phyloP scores from a whole-genome alignment of 2,888 invertebrate genomes.

The Coelopa pilipes region DNA sequence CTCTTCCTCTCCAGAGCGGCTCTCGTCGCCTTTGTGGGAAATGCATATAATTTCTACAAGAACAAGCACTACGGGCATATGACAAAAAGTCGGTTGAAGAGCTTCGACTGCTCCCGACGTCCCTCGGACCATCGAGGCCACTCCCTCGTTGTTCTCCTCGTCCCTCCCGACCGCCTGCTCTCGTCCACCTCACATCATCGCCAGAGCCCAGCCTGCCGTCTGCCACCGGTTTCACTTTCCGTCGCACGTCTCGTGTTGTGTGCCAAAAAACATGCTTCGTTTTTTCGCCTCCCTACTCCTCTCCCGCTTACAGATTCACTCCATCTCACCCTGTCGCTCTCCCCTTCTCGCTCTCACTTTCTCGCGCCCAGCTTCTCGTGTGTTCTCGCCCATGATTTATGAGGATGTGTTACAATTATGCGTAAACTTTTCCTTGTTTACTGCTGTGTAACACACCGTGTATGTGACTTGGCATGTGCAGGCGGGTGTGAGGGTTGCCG shows the following conservation, averaged over 20 bases:
- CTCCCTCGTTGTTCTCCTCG: no score
- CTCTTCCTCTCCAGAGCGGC: no score
- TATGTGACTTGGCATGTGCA: background rate
- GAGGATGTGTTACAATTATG: conserved; percentile 12
- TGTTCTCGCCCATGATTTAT: background rate
- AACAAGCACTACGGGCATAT: background rate
- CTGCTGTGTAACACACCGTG: conserved; percentile 1
- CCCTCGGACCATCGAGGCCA: no score
- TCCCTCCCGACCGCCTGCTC: background rate
- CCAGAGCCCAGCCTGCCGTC: background rate
- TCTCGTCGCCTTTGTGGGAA: background rate
- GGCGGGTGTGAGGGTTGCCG: background rate
- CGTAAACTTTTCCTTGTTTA: conserved; percentile 16
- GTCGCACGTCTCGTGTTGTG: conserved; percentile 6
- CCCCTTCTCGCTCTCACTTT: no score
- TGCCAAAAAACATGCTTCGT: conserved; percentile 10
- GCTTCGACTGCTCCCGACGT: background rate
- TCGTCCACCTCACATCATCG: background rate
- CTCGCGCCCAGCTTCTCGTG: no score
- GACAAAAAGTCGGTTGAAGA: background rate
- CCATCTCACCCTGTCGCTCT: no score
- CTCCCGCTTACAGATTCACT: no score
- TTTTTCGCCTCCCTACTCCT: background rate
- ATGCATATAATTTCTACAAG: background rate
- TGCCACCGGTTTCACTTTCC: conserved; percentile 6